phyloP scores from a whole-genome alignment of 1,140 invertebrate genomes.

The Bombus vancouverensis region DNA sequence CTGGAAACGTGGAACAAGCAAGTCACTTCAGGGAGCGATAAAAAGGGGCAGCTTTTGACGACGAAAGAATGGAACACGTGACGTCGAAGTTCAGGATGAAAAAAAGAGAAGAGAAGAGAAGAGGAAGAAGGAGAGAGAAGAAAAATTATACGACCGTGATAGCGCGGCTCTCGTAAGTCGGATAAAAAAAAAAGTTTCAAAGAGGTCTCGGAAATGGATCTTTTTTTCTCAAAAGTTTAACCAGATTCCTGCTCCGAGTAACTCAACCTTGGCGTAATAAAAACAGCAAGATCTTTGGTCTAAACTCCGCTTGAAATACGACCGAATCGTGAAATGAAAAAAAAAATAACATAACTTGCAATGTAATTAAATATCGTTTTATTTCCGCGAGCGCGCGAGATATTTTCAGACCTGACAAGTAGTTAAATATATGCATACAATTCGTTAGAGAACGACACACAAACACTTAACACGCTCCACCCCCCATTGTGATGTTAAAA shows the following conservation, averaged over 20 bases:
- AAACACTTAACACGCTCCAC: background rate
- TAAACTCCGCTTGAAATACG: background rate
- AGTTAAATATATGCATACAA: background rate
- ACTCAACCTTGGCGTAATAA: constrained; percentile 17
- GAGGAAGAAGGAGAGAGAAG: background rate
- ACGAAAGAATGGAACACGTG: constrained; percentile 26
- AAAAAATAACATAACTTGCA: background rate
- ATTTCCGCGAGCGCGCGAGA: background rate
- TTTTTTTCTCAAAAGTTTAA: constrained; percentile 29
- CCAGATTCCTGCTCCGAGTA: constrained; percentile 19
- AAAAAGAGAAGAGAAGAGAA: background rate
- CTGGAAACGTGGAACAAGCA: constrained; percentile 53
- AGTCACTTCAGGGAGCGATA: constrained; percentile 26
- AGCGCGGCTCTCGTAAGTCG: background rate
- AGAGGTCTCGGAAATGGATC: constrained; percentile 38
- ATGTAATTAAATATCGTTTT: background rate
- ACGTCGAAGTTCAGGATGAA: constrained; percentile 14
- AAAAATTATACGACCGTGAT: constrained; percentile 37
- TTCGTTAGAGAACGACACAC: background rate
- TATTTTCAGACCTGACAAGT: constrained; percentile 2
- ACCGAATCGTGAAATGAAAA: background rate
- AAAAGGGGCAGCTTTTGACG: constrained; percentile 32
- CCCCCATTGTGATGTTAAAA: constrained; percentile 23
- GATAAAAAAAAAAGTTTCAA: constrained; percentile 47
- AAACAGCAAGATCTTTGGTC: background rate